Base-by-base conservation (phyloP, 2,797 vertebrate genomes). In the Ctenosaura bakeri region DNA sequence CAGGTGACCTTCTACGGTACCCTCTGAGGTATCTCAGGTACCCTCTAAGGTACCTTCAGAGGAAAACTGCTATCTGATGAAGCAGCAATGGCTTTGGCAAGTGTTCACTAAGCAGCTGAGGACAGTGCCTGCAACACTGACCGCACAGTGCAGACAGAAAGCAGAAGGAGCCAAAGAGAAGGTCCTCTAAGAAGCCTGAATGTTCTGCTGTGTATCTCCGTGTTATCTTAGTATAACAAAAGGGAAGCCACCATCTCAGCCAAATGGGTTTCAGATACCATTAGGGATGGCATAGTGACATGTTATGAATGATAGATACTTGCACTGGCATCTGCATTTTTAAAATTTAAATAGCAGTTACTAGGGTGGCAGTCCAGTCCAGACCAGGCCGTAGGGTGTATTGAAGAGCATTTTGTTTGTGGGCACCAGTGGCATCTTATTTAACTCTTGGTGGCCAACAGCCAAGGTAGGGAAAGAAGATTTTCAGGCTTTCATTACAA, bases 31-130 rank as follows among this genome's bases (percentile, higher is more conserved):
- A 89, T 13, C 42, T 26, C 42, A 42, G 42, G 59, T 62, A 62
- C 59, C 26, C 76, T 87, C 69, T 50, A 89, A 89, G n/a, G 59
- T 56, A 89, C 13, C 32, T 26, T 20, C 52, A 59, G n/a, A 56
- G 54, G 35, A 76, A 83, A 24, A 38, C 78, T 76, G 77, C 35
- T 71, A 64, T 78, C 69, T 73, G 76, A 80, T 85, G 52, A 74
- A 83, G 38, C 54, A 76, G n/a, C 42, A 83, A 89, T 71, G 52
- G 42, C 26, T 80, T 76, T 46, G 54, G 84, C 54, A 90, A 90
- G 42, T 76, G 10, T 29, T 38, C 78, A 66, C 22, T 79, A 54
- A 85, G 59, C 59, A 78, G 62, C 26, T 42, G 46, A 54, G 46
- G 24, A 69, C 20, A 79, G 32, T 69, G 50, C 32, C 32, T 89